These are phyloP conservation scores for Myiozetetes cayanensis DNA, from an alignment of 2,113 vertebrate species.

Conservation along the genomic window DNA sequence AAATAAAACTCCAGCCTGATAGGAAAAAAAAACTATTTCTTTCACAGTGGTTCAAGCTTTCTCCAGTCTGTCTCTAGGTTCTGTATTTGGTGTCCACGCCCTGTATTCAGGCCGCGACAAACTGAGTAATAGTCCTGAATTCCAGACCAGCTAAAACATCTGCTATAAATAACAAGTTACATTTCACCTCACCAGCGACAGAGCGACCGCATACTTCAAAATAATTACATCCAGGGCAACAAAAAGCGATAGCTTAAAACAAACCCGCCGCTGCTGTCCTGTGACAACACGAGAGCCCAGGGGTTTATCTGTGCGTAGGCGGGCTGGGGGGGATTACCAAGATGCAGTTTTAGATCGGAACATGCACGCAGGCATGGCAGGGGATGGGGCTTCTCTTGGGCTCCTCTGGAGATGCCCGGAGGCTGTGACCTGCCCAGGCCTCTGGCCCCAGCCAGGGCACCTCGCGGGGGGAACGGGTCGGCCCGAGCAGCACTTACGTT, in stretches of 20 bases:
- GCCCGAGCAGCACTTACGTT: slow-evolving; percentile 54
- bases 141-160: not conserved
- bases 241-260: not conserved
- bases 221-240: not conserved
- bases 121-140: slow-evolving; percentile 2
- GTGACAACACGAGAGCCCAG: not conserved
- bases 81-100: not conserved
- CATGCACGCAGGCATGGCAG: rapidly evolving
- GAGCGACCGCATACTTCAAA: not conserved
- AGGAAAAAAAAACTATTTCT: rapidly evolving
- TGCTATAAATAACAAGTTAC: slow-evolving; percentile 38
- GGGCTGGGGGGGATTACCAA: rapidly evolving
- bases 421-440: not conserved
- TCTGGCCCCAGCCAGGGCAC: not conserved
- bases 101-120: not conserved
- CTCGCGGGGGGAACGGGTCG: not conserved
- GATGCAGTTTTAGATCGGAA: not conserved
- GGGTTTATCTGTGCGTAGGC: rapidly evolving
- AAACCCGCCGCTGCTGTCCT: not conserved
- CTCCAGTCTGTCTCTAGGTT: not conserved
- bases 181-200: not conserved
- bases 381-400: rapidly evolving
- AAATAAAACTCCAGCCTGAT: not conserved
- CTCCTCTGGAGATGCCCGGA: not conserved
- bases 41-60: not conserved